These are phyloP conservation scores for Hystrix cristata DNA, from an alignment of 2,113 vertebrate species.

Conservation along the genomic window DNA sequence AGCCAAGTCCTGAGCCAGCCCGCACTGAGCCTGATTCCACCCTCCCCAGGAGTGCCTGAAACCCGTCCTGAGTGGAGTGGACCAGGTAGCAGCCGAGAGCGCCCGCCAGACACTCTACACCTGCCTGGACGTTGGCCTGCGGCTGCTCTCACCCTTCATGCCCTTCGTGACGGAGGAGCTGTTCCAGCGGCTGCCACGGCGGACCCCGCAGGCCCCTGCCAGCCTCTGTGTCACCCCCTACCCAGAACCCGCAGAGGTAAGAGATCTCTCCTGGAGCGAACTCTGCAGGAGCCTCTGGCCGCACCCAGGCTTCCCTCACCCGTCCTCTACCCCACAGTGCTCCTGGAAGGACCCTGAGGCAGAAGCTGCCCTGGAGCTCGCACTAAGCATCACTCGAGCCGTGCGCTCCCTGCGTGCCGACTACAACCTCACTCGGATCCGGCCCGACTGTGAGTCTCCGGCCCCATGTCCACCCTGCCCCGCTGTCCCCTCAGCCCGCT, in stretches of 20 bases:
- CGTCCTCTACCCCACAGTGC: constrained; percentile 85
- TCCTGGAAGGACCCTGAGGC: constrained; percentile 92
- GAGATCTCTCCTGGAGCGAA: too few relatives aligned
- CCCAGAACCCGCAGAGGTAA: constrained; percentile 91
- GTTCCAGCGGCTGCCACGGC: constrained; percentile 93
- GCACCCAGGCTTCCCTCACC: neutral
- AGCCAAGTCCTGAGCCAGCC: neutral
- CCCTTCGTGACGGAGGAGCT: constrained; percentile 95
- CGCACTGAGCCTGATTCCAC: too few relatives aligned
- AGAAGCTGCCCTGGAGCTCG: constrained; percentile 91
- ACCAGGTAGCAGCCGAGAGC: constrained; percentile 81
- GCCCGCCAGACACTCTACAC: constrained; percentile 94
- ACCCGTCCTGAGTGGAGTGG: constrained; percentile 89
- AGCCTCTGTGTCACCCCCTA: constrained; percentile 92
- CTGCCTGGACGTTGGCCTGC: constrained; percentile 92
- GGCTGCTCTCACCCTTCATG: constrained; percentile 94
- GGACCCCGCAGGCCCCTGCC: constrained; percentile 85
- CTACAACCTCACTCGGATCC: constrained; percentile 94
- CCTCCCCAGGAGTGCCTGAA: constrained; percentile 93
- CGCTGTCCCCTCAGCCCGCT: neutral
- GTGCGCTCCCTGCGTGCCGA: constrained; percentile 94
- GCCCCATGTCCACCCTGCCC: fast-evolving
- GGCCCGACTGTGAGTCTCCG: constrained; percentile 92
- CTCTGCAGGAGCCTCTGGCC: neutral
- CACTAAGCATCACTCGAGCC: constrained; percentile 90